Base-by-base conservation (phyloP, 2,113 vertebrate genomes). In the Numenius arquata region DNA sequence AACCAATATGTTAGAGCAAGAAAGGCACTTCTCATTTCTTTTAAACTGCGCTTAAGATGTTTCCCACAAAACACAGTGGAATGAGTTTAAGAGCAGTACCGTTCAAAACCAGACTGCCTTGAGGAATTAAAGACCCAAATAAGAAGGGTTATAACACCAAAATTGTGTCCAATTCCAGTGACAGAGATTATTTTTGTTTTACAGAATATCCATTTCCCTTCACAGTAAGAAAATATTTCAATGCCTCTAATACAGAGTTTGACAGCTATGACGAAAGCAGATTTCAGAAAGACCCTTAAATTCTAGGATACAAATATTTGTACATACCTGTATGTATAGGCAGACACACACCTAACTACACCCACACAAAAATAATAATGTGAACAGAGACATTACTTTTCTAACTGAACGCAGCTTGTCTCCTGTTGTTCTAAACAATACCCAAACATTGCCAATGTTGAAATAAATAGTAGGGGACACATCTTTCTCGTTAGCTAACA, bases 51-150 rank as follows among this genome's bases (percentile, higher is more conserved):
- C 74, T 87, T 59, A 87, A 90, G 47, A 72, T 59, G 38, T 38
- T 95, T 79, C 81, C 83, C 87, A 94, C 61, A 94, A 96, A 93
- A 91, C 34, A 85, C 27, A 56, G 38, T n/a, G 48, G 65, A 88
- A 93, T 74, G 38, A 66, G 22, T 55, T 55, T 75, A 92, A 86
- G 40, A 85, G 63, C 45, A 77, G 59, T 38, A 55, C 16, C 59
- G 8, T 21, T 75, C 72, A 80, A 90, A 92, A 77, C 43, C 23
- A 97, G 70, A 85, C 55, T 80, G 82, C 66, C 84, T 77, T 80
- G 47, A 90, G 47, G 59, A 93, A 82, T n/a, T 78, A n/a, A 88
- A 93, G 38, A 55, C 34, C 22, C 23, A 88, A 68, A 71, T 30
- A 91, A 76, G 27, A 86, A 83, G 36, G 10, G n/a, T 4, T 58